These are phyloP conservation scores for Bujurquina vittata DNA, from an alignment of 2,113 vertebrate species.

Conservation along the genomic window DNA sequence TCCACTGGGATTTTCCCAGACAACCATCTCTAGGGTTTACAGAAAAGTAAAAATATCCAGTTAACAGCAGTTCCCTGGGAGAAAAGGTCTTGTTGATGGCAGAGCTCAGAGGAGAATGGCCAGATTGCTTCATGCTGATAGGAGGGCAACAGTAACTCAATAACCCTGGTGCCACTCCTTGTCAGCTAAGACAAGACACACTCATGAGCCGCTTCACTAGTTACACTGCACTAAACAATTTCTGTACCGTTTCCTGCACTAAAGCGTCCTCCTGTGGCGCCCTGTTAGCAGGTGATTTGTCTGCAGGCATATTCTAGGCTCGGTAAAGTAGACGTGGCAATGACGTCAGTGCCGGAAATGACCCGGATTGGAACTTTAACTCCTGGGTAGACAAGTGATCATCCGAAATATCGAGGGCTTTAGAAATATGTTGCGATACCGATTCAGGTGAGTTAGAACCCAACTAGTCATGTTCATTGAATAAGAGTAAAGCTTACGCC, in stretches of 20 bases:
- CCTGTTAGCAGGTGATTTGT: neutral
- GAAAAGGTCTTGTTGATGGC: too few relatives aligned
- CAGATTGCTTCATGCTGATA: neutral
- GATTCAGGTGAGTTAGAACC: constrained; percentile 42
- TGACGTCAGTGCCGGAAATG: constrained; percentile 80
- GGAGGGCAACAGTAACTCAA: neutral
- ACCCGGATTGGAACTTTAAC: constrained; percentile 80
- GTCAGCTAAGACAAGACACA: neutral
- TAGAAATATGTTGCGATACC: constrained; percentile 42
- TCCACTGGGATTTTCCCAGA: too few relatives aligned
- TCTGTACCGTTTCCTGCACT: neutral
- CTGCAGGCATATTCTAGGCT: neutral
- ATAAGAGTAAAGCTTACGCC: fast-evolving
- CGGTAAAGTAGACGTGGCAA: constrained; percentile 79
- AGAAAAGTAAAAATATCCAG: neutral
- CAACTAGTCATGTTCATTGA: neutral
- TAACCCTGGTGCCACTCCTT: neutral
- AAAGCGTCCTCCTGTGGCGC: neutral
- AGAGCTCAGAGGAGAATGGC: neutral
- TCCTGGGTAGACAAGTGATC: constrained; percentile 47
- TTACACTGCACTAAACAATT: neutral
- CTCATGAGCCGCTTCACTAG: neutral
- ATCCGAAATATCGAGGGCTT: constrained; percentile 43
- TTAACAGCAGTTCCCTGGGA: too few relatives aligned
- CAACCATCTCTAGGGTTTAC: neutral